Conservation (phyloP, 1,140 invertebrate genomes). For the Monochamus saltuarius region DNA sequence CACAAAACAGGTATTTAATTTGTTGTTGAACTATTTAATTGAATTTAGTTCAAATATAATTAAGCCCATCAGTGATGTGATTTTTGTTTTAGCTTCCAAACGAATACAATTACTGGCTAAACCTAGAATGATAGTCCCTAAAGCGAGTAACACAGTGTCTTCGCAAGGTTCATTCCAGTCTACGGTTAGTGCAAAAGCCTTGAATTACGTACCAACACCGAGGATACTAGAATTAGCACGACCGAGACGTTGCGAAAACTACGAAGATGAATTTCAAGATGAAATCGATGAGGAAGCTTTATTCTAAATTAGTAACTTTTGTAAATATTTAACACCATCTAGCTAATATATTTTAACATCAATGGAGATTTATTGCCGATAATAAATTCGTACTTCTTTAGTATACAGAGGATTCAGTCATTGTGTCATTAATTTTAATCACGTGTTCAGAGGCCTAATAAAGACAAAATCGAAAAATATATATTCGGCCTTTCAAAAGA, state of each 20-base stretch:
- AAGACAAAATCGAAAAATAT: too few species aligned
- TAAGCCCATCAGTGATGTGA: not conserved
- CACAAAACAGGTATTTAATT: too few species aligned
- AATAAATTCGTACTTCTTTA: too few species aligned
- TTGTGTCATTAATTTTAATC: too few species aligned
- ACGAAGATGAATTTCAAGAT: not conserved
- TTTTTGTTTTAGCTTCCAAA: conserved; percentile 7
- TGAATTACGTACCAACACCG: conserved; percentile 54
- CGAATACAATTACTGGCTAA: conserved; percentile 11
- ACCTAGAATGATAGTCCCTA: conserved; percentile 1
- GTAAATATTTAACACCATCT: too few species aligned
- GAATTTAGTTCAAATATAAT: too few species aligned
- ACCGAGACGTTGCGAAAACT: conserved; percentile 31
- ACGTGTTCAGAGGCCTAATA: too few species aligned
- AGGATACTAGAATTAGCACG: conserved; percentile 54
- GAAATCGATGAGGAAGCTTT: not conserved
- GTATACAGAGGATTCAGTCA: too few species aligned
- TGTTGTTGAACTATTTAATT: too few species aligned
- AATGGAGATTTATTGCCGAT: conserved; percentile 3
- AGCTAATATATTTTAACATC: not conserved
- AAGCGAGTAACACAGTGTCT: not conserved
- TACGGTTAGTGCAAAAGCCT: conserved; percentile 34
- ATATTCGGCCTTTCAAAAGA: too few species aligned
- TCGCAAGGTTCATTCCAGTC: not conserved
- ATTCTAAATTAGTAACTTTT: too few species aligned